phyloP scores from a whole-genome alignment of 1,140 invertebrate species.

The Neotoxoptera formosana region DNA sequence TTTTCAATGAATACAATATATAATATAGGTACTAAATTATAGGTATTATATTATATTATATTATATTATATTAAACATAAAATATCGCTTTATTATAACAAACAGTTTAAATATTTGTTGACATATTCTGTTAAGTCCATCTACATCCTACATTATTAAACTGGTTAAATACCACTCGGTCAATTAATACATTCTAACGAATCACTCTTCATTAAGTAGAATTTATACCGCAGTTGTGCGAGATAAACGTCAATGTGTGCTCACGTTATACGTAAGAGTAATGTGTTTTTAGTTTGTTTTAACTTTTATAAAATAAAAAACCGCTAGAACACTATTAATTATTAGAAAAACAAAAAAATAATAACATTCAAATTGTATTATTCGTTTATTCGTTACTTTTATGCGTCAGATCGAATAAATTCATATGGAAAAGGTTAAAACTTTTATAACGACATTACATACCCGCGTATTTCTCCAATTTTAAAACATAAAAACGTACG shows the following conservation, averaged over 20 bases:
- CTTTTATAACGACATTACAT: not conserved
- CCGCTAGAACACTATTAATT: not conserved
- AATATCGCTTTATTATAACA: not conserved
- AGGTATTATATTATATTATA: not conserved
- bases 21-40: not conserved
- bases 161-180: constrained; percentile 37
- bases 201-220: constrained; percentile 41
- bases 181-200: constrained; percentile 25
- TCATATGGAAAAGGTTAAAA: not conserved
- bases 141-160: not conserved
- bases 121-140: not conserved
- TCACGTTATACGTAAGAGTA: not conserved
- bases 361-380: not conserved
- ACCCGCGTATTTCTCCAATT: not conserved
- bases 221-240: not conserved
- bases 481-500: not conserved
- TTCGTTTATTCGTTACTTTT: not conserved
- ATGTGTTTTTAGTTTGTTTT: constrained; percentile 47
- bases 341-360: not conserved
- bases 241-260: not conserved
- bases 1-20: not conserved
- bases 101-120: not conserved
- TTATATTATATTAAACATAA: too few relatives aligned
- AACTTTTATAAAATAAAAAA: constrained; percentile 8
- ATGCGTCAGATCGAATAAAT: constrained; percentile 10